phyloP scores from a whole-genome alignment of 2,888 invertebrate species.

The Caenorhabditis macrosperma region DNA sequence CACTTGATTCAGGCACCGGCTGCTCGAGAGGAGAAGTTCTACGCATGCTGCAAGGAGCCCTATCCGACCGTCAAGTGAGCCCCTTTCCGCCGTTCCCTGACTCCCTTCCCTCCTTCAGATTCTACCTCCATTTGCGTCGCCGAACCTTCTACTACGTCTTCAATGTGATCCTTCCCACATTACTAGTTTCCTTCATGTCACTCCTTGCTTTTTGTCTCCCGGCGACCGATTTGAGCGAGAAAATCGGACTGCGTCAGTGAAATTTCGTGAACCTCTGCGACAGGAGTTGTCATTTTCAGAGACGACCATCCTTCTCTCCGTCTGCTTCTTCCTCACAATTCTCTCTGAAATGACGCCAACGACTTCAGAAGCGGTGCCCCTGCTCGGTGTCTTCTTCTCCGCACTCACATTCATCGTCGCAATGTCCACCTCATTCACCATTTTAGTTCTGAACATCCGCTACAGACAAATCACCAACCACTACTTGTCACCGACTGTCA shows the following conservation, averaged over 20 bases:
- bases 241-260: constrained; percentile 74
- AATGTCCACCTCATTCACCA: constrained; percentile 74
- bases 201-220: constrained; percentile 73
- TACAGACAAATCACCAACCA: constrained; percentile 73
- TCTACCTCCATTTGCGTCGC: constrained; percentile 61
- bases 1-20: constrained; percentile 77
- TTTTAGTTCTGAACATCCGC: constrained; percentile 70
- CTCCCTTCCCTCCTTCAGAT: constrained; percentile 25
- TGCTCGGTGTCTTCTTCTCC: constrained; percentile 74
- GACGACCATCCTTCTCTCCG: constrained; percentile 85
- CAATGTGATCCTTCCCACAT: constrained; percentile 72
- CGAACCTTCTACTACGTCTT: constrained; percentile 73
- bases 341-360: constrained; percentile 97
- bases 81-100: background rate
- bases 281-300: constrained; percentile 69
- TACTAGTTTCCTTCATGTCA: constrained; percentile 79
- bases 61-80: constrained; percentile 82
- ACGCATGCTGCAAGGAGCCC: constrained; percentile 89
- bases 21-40: constrained; percentile 79
- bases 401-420: constrained; percentile 73
- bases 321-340: constrained; percentile 97
- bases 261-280: too few relatives aligned
- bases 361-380: constrained; percentile 86
- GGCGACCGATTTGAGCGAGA: constrained; percentile 75
- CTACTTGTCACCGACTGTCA: constrained; percentile 59